Percentiles rank a stretch among this genome's conserved stretches.
These are phyloP conservation scores for Petroica traversi DNA, from an alignment of 2,113 vertebrate genomes.

Conservation along the genomic window DNA sequence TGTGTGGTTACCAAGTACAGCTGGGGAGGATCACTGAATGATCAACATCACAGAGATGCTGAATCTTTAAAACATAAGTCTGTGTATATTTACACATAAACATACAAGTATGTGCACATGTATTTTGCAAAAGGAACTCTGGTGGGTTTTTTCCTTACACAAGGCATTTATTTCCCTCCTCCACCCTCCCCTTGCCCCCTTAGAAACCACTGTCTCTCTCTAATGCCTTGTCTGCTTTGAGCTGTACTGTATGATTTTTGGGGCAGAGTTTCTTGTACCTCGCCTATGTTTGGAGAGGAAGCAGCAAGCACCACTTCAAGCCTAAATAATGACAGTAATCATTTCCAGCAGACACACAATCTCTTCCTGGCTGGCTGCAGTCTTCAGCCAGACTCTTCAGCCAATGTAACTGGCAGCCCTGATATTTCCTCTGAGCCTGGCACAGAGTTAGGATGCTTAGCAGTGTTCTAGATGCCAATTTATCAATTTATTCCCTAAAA, in stretches of 20 bases:
- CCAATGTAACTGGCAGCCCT: slow-evolving; percentile 38
- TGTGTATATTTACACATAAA: rapidly evolving
- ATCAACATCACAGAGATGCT: not conserved
- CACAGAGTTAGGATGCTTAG: slow-evolving; percentile 10
- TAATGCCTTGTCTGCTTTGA: not conserved
- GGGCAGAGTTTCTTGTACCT: not conserved
- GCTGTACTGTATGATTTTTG: not conserved
- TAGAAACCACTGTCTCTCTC: not conserved
- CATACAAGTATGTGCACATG: rapidly evolving
- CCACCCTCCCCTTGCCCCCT: rapidly evolving
- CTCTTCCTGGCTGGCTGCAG: slow-evolving; percentile 1
- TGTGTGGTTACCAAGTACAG: not conserved
- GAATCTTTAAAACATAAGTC: not conserved
- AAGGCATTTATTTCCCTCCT: not conserved
- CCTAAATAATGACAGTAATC: slow-evolving; percentile 38
- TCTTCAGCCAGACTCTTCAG: slow-evolving; percentile 7
- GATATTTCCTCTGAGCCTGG: slow-evolving; percentile 35
- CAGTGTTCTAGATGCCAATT: slow-evolving; percentile 32
- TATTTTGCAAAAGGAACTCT: not conserved
- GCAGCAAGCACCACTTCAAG: slow-evolving; percentile 6
- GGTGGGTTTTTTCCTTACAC: not conserved
- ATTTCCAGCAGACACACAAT: slow-evolving; percentile 43
- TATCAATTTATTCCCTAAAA: slow-evolving; percentile 58
- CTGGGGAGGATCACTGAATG: not conserved
- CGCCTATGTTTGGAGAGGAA: not conserved